These are phyloP conservation scores for Cylloceria caligata DNA, from an alignment of 2,888 invertebrate genomes.

Conservation along the genomic window DNA sequence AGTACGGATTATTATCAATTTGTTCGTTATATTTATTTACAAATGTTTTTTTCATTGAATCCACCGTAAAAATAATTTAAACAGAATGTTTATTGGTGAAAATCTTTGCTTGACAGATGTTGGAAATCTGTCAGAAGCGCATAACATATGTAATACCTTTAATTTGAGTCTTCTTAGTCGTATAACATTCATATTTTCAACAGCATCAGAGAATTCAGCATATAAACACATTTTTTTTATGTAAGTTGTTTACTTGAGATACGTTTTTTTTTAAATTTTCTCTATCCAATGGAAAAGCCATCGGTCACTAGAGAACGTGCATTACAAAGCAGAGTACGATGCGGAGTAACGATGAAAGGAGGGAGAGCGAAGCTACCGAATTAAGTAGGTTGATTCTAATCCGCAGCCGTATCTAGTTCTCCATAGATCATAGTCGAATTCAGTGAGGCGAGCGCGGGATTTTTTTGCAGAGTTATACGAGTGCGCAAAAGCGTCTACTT, in stretches of 20 bases:
- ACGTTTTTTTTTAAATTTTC: background rate
- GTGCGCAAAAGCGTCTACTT: background rate
- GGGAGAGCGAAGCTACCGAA: constrained; percentile 23
- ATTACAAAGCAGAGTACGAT: constrained; percentile 6
- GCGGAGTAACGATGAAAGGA: constrained; percentile 20
- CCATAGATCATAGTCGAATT: constrained; percentile 37
- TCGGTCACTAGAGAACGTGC: constrained; percentile 20
- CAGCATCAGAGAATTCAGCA: background rate
- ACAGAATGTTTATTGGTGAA: too few species aligned
- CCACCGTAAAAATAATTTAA: too few species aligned
- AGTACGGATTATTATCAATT: too few species aligned
- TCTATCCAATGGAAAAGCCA: constrained; percentile 24
- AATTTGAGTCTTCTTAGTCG: background rate
- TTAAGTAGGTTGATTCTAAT: constrained; percentile 60
- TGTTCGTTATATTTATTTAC: too few species aligned
- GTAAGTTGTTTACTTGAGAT: background rate
- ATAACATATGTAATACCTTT: too few species aligned
- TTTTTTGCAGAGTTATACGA: constrained; percentile 22
- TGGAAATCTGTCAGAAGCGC: too few species aligned
- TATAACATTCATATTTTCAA: background rate
- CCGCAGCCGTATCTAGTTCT: constrained; percentile 46
- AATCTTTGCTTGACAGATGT: too few species aligned
- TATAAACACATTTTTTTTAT: background rate
- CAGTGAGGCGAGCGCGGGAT: constrained; percentile 7
- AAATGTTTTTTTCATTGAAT: too few species aligned